These are phyloP conservation scores for Aegypius monachus DNA, from an alignment of 2,113 vertebrate species.

Conservation along the genomic window DNA sequence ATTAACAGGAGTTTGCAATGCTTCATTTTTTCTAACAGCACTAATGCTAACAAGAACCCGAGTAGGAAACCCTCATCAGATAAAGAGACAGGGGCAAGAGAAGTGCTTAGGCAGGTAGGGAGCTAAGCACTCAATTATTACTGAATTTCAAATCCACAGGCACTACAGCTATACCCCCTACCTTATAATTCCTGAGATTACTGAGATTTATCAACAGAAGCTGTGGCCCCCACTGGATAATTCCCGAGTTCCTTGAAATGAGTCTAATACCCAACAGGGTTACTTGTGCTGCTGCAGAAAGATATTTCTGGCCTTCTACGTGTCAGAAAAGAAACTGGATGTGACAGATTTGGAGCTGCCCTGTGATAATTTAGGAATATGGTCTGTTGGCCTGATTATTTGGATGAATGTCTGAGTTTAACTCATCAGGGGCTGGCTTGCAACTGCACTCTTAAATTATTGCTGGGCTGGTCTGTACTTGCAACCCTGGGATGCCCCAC, in stretches of 20 bases:
- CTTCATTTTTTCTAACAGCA: not conserved
- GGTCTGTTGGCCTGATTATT: conserved; percentile 51
- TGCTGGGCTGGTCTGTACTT: not conserved
- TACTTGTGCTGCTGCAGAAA: conserved; percentile 27
- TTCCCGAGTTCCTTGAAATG: conserved; percentile 9
- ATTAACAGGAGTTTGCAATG: not conserved
- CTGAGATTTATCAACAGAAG: conserved; percentile 17
- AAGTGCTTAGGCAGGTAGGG: not conserved
- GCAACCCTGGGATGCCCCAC: not conserved
- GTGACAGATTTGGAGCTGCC: conserved; percentile 54
- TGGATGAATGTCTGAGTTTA: conserved; percentile 14
- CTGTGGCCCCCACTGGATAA: not conserved
- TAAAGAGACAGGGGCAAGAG: not conserved
- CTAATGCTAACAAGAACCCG: not conserved
- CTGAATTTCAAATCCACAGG: not conserved
- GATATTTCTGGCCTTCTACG: conserved; percentile 35
- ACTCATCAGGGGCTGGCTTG: not conserved
- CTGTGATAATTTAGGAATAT: conserved; percentile 44
- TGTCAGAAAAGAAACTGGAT: conserved; percentile 45
- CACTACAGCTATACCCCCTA: not conserved
- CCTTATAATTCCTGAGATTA: conserved; percentile 23
- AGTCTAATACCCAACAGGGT: conserved; percentile 28
- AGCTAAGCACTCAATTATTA: conserved; percentile 3
- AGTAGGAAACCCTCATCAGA: not conserved
- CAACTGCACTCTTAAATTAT: not conserved